These are phyloP conservation scores for Glyptemys insculpta DNA, from an alignment of 2,797 vertebrate species.

Conservation along the genomic window DNA sequence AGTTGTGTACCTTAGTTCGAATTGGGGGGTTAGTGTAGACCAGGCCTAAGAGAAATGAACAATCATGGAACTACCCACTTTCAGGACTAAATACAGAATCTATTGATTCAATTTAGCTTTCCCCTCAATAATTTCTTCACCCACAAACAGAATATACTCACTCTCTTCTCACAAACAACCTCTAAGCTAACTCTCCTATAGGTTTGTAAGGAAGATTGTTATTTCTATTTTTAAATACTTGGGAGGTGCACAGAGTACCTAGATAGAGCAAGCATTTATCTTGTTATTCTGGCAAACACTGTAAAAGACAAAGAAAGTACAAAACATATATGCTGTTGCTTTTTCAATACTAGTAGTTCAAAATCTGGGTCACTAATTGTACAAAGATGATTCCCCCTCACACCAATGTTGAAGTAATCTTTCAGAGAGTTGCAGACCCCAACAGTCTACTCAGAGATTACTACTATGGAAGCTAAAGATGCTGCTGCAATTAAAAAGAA, in stretches of 20 bases:
- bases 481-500: slow-evolving; percentile 62
- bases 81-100: background rate
- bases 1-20: too few species aligned
- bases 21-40: too few species aligned
- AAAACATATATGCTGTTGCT: background rate
- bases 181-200: background rate
- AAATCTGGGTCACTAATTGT: background rate
- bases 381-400: background rate
- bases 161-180: background rate
- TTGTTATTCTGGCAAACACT: background rate
- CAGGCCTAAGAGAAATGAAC: background rate
- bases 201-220: background rate
- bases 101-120: background rate
- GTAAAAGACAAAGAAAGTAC: background rate
- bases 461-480: slow-evolving; percentile 48
- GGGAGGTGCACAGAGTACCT: background rate
- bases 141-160: background rate
- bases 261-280: background rate
- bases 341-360: background rate
- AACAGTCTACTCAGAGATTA: background rate
- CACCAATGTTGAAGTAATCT: background rate
- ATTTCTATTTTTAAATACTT: background rate
- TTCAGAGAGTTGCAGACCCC: background rate
- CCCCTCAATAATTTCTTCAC: background rate
- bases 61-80: background rate